Percentiles rank a stretch among this genome's conserved stretches.
Conservation (phyloP, 2,797 vertebrate species). For the Lophotriccus pileatus region DNA sequence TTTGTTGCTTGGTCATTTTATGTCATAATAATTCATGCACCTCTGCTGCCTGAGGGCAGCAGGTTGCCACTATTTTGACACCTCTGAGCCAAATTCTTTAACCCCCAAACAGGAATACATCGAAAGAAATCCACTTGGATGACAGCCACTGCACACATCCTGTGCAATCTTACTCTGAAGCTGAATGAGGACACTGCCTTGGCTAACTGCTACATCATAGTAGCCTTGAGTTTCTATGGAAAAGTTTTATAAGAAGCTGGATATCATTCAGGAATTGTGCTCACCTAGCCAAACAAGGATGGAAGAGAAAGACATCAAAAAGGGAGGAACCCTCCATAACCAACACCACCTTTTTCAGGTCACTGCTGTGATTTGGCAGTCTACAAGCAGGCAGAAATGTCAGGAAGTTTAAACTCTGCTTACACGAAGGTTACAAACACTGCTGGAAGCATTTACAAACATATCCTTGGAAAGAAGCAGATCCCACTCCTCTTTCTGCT, state of each 20-base stretch:
- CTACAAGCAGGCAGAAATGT: neutral
- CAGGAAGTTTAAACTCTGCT: neutral
- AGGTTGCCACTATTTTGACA: neutral
- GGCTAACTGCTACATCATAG: neutral
- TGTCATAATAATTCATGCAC: accelerated
- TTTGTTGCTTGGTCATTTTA: neutral
- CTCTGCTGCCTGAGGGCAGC: neutral
- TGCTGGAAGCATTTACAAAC: neutral
- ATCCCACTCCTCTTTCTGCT: neutral
- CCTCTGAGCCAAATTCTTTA: neutral
- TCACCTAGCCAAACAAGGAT: neutral
- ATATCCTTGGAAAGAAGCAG: neutral
- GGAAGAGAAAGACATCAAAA: neutral
- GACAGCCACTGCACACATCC: accelerated
- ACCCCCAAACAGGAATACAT: neutral
- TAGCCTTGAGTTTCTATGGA: neutral
- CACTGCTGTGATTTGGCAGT: neutral
- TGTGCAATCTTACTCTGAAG: neutral
- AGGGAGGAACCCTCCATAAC: neutral
- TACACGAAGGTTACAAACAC: neutral
- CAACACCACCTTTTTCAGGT: neutral
- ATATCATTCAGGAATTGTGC: neutral
- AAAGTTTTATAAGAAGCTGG: neutral
- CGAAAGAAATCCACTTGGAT: neutral
- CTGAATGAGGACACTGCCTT: neutral